Conservation (phyloP, 1,140 invertebrate genomes). For the Danaus melanippus region DNA sequence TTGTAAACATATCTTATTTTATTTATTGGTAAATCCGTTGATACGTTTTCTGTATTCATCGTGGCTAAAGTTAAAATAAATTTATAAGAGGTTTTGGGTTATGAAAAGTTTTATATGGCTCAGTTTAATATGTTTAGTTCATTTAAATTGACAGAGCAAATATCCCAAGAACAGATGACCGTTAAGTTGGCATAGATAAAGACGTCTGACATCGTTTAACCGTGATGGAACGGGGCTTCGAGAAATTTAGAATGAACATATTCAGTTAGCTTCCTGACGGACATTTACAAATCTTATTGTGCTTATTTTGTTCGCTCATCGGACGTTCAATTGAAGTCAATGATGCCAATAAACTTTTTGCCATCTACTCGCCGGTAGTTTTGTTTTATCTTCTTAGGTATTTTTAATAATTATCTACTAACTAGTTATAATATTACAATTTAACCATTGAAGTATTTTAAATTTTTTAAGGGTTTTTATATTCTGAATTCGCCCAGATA, state of each 20-base stretch:
- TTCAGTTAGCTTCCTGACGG: slow-evolving; percentile 16
- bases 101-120: no score
- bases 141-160: slow-evolving; percentile 17
- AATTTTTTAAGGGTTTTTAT: no score
- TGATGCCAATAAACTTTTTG: slow-evolving; percentile 8
- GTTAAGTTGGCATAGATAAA: slow-evolving; percentile 21
- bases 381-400: not conserved
- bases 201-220: slow-evolving; percentile 20
- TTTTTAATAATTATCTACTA: no score
- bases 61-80: no score
- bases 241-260: slow-evolving; percentile 14
- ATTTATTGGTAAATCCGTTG: no score
- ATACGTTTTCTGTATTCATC: no score
- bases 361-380: not conserved
- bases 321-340: slow-evolving; percentile 4
- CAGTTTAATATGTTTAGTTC: no score
- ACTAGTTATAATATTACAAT: no score
- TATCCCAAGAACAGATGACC: slow-evolving; percentile 13
- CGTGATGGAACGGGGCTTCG: slow-evolving; percentile 13
- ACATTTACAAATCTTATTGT: slow-evolving; percentile 2
- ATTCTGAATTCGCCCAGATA: no score
- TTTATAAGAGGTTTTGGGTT: no score
- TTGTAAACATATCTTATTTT: no score
- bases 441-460: no score
- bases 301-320: slow-evolving; percentile 7